These are phyloP conservation scores for Apodemus sylvaticus DNA, from an alignment of 2,113 vertebrate species.

Conservation along the genomic window DNA sequence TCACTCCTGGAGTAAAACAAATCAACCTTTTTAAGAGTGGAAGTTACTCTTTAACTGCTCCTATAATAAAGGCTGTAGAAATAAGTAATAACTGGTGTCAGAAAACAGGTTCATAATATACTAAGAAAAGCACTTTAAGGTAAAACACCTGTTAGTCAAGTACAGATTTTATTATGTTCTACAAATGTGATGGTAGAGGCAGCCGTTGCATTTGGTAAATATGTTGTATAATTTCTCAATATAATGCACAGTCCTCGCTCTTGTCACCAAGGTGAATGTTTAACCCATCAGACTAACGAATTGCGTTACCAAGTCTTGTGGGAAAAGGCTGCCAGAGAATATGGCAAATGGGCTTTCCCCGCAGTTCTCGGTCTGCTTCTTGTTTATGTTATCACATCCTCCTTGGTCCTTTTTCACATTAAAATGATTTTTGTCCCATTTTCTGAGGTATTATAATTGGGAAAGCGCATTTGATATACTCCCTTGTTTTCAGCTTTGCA, in stretches of 20 bases:
- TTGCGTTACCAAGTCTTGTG: conserved; percentile 27
- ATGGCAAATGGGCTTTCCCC: background rate
- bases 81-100: conserved; percentile 81
- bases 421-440: background rate
- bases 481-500: conserved; percentile 1
- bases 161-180: conserved; percentile 78
- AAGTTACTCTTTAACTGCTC: conserved; percentile 83
- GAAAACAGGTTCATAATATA: conserved; percentile 78
- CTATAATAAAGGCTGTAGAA: conserved; percentile 82
- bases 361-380: background rate
- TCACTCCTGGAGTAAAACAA: conserved; percentile 81
- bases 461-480: background rate
- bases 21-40: conserved; percentile 83
- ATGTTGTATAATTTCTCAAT: conserved; percentile 69
- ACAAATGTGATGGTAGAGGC: conserved; percentile 68
- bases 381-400: conserved; percentile 16
- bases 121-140: conserved; percentile 74
- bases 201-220: conserved; percentile 65
- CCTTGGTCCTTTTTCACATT: background rate
- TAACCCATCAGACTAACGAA: conserved; percentile 60
- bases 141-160: conserved; percentile 76
- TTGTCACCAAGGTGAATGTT: conserved; percentile 59
- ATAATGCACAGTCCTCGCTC: background rate
- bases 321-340: background rate
- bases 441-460: conserved; percentile 3